Evolutionary conservation across 2,113 vertebrate genomes (phyloP), one percentile per base, ranked within the genome.

Genomic region (Hyla sarda): DNA sequence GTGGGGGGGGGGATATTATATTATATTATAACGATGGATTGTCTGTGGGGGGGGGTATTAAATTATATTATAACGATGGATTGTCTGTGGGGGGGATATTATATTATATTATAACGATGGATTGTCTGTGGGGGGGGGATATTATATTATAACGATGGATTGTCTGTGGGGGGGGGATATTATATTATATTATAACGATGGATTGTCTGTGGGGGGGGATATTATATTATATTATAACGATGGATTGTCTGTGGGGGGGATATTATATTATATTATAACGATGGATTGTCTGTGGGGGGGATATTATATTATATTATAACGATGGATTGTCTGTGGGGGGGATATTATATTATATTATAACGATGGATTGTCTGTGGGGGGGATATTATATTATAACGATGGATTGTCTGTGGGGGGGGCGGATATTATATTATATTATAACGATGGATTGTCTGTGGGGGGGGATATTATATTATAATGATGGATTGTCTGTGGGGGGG

Each of bases 311-410:
- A 2, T 21, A 17, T 23, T 56, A 23, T 56, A 23, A 19, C 23
- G 1, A n/a, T n/a, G n/a, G n/a, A n/a, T n/a, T n/a, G n/a, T n/a
- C n/a, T 19, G 16, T 14, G 14, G 21, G 6, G 54, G 7, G 5
- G 54, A 56, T 56, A 8, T 56, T 21, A 8, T 56, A 56, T 21
- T 1, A 2, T 21, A 17, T 23, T 56, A 23, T 56, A 23, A 19
- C 96, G 90, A 91, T 99, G 91, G 98, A 99, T 92, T 98, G 96
- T 93, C 92, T 99, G 94, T 97, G 14, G 21, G 6, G 54, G 7
- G 5, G 54, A 56, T 56, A 8, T 56, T 21, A 8, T 56, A 56
- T 21, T 1, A 2, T 21, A 17, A n/a, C n/a, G n/a, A n/a, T n/a
- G n/a, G n/a, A n/a, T n/a, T n/a, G n/a, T n/a, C n/a, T n/a, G n/a